A percentile compares a stretch with the other conserved stretches of the same genome.
Evolutionary conservation across 2,113 vertebrate genomes (phyloP).

Genomic region (Spermophilus dauricus): DNA sequence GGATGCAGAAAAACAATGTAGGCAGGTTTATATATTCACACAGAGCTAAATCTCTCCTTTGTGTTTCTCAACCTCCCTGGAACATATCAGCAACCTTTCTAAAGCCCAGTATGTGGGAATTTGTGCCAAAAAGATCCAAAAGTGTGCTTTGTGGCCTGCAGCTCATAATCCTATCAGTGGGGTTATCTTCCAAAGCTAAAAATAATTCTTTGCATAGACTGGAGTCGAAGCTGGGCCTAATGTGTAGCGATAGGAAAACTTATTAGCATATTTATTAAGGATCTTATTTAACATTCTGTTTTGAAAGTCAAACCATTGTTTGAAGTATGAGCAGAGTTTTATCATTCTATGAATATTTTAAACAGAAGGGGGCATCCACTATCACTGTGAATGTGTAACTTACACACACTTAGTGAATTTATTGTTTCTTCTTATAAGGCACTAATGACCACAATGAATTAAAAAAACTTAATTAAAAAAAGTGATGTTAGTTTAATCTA

Average conservation of each 20-base stretch:
- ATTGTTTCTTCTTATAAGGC: background rate
- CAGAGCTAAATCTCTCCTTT: conserved; percentile 11
- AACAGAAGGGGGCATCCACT: background rate
- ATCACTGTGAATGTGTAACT: background rate
- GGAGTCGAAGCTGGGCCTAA: background rate
- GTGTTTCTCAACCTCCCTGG: background rate
- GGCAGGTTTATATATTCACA: conserved; percentile 53
- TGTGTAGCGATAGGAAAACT: background rate
- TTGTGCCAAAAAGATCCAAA: background rate
- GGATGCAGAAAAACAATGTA: conserved; percentile 52
- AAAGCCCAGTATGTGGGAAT: background rate
- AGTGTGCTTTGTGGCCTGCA: fast-evolving
- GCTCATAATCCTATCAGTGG: background rate
- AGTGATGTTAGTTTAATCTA: background rate
- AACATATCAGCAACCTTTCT: background rate
- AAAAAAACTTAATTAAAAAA: background rate
- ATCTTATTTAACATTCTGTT: conserved; percentile 15
- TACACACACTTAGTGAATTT: background rate
- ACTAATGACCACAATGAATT: conserved; percentile 13
- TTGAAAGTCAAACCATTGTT: conserved; percentile 45
- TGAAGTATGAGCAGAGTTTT: conserved; percentile 17
- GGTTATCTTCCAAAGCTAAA: background rate
- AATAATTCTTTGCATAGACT: background rate
- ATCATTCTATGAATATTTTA: conserved; percentile 57
- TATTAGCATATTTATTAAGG: conserved; percentile 2